These are phyloP conservation scores for Cichladusa arquata DNA, from an alignment of 2,113 vertebrate genomes.

Conservation along the genomic window DNA sequence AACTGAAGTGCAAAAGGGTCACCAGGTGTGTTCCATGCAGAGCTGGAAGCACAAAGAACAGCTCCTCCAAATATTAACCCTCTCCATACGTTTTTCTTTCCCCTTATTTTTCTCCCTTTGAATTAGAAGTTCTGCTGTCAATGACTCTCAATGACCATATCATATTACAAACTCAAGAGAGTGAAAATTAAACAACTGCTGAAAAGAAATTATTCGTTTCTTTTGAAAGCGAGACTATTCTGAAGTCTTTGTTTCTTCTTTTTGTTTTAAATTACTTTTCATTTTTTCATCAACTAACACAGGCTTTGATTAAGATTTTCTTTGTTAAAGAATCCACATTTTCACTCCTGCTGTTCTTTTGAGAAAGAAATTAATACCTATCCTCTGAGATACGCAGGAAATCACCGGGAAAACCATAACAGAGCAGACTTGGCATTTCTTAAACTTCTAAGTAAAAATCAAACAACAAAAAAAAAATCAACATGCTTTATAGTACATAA, in stretches of 20 bases:
- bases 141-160: neutral
- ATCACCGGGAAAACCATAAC: neutral
- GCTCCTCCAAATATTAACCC: neutral
- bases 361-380: constrained; percentile 31
- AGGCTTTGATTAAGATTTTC: constrained; percentile 19
- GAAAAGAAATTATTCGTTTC: neutral
- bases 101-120: neutral
- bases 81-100: neutral
- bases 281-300: neutral
- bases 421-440: neutral
- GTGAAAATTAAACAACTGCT: neutral
- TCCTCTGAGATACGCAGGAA: constrained; percentile 4
- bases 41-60: neutral
- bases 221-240: neutral
- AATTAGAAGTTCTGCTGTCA: neutral
- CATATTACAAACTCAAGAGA: neutral
- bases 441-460: constrained; percentile 30
- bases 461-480: neutral
- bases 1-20: neutral
- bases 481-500: neutral
- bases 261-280: constrained; percentile 1
- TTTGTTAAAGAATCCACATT: neutral
- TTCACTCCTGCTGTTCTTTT: constrained; percentile 12
- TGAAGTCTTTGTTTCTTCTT: neutral
- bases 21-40: neutral